Conservation (phyloP, 1,140 invertebrate genomes). For the Cherax destructor region DNA sequence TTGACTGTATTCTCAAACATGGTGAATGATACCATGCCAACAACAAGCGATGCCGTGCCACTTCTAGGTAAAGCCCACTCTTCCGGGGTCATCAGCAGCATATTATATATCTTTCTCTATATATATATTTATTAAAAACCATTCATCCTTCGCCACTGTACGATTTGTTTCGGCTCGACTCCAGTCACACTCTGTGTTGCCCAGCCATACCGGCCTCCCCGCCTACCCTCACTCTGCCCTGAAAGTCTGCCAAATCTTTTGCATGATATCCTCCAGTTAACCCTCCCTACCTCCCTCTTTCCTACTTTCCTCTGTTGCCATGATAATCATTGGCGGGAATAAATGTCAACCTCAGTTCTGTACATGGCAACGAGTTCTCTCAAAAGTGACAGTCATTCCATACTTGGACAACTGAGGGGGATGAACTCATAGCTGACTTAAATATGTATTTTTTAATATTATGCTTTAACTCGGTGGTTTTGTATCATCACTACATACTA, state of each 20-base stretch:
- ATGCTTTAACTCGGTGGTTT: conserved; percentile 46
- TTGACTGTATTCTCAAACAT: conserved; percentile 93
- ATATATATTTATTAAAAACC: not conserved
- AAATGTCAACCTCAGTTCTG: conserved; percentile 45
- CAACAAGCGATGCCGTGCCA: conserved; percentile 89
- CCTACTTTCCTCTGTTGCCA: conserved; percentile 48
- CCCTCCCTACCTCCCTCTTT: conserved; percentile 16
- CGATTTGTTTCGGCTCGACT: conserved; percentile 64
- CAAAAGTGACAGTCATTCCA: conserved; percentile 69
- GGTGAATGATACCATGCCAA: conserved; percentile 88
- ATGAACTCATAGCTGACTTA: conserved; percentile 48
- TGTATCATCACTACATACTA: conserved; percentile 46
- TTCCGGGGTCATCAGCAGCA: conserved; percentile 65
- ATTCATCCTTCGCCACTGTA: conserved; percentile 58
- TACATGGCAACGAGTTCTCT: conserved; percentile 61
- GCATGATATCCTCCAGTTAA: conserved; percentile 37
- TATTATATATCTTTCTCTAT: conserved; percentile 48
- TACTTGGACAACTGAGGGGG: conserved; percentile 75
- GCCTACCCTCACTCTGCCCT: not conserved
- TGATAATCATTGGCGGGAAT: conserved; percentile 51
- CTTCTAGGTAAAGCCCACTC: conserved; percentile 83
- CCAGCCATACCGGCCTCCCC: conserved; percentile 7
- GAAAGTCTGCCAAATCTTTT: conserved; percentile 34
- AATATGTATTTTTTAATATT: conserved; percentile 49
- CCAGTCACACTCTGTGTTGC: conserved; percentile 34